These are phyloP conservation scores for Colossoma macropomum DNA, from an alignment of 2,113 vertebrate genomes.

Conservation along the genomic window DNA sequence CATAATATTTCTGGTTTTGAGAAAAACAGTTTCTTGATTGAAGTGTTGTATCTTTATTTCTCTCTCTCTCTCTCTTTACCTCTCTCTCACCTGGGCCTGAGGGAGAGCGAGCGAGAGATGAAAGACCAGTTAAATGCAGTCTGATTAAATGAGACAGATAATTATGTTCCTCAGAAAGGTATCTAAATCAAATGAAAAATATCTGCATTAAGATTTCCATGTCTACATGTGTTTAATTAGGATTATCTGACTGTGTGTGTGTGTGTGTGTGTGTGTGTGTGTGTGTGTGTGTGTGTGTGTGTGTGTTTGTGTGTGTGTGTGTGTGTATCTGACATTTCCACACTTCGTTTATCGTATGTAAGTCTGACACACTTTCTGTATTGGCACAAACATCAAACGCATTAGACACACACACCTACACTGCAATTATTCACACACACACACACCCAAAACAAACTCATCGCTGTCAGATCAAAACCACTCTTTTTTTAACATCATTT, in stretches of 20 bases:
- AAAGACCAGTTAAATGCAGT: conserved; percentile 32
- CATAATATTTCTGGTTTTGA: too few species aligned
- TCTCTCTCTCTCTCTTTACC: too few species aligned
- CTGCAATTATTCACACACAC: background rate
- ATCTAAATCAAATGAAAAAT: background rate
- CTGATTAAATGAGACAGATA: conserved; percentile 43
- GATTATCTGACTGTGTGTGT: background rate
- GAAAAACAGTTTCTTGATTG: too few species aligned
- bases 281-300: conserved; percentile 17
- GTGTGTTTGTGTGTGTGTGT: background rate
- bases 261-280: conserved; percentile 26
- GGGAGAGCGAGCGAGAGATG: conserved; percentile 2
- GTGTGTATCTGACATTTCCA: background rate
- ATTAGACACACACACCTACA: background rate
- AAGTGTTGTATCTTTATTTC: too few species aligned
- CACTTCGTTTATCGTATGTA: background rate
- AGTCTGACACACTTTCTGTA: background rate
- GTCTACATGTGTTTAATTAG: conserved; percentile 13
- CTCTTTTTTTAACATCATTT: too few species aligned
- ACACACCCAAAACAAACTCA: too few species aligned
- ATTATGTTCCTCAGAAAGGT: background rate
- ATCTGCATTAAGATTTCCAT: conserved; percentile 5
- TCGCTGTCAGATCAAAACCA: too few species aligned
- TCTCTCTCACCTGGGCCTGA: background rate
- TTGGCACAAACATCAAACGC: background rate